Evolutionary conservation across 2,888 invertebrate genomes (phyloP), one percentile per base, ranked within the genome.

Genomic region (Sesia bembeciformis): DNA sequence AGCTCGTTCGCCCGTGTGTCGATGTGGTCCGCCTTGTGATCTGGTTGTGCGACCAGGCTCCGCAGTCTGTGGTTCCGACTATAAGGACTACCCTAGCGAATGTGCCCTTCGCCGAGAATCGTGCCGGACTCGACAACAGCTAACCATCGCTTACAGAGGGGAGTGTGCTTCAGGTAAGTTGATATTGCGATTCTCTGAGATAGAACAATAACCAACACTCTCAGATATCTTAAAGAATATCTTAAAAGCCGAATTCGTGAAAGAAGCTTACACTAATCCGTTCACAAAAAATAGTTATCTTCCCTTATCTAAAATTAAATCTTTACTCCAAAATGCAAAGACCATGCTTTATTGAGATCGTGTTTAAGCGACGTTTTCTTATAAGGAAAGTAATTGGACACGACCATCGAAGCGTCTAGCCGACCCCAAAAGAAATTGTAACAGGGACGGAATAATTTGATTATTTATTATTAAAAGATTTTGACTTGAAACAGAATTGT

Each of bases 61-160:
- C 0, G 94, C 94, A 3, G 91, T 95, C 54, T 95, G 95, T 70
- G 95, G 94, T 51, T 94, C 94, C 56, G 94, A 95, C 74, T 94
- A 94, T 61, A 93, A 92, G 76, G 95, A 95, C 56, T 96, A 95
- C 73, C 91, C 94, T 52, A 96, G 95, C 73, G 95, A 96, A 70
- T 97, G 97, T 72, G 92, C 93, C 57, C 90, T 97, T 62, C 90
- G 94, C 54, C 92, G 94, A 67, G 93, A 95, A 70, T 94, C 96
- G 3, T 97, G 97, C 82, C 91, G 94, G 54, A 91, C 93, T 39
- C 84, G 94, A 66, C 93, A 93, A 66, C 92, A 92, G 60, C 91
- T 96, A 41, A 91, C 94, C 59, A 94, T 95, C 61, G 93, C 96
- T 63, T 96, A 96, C 84, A 90, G 93, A 61, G 96, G 96, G 60